Base-by-base conservation (phyloP, 2,113 vertebrate species). In the Gorsachius goisagi region DNA sequence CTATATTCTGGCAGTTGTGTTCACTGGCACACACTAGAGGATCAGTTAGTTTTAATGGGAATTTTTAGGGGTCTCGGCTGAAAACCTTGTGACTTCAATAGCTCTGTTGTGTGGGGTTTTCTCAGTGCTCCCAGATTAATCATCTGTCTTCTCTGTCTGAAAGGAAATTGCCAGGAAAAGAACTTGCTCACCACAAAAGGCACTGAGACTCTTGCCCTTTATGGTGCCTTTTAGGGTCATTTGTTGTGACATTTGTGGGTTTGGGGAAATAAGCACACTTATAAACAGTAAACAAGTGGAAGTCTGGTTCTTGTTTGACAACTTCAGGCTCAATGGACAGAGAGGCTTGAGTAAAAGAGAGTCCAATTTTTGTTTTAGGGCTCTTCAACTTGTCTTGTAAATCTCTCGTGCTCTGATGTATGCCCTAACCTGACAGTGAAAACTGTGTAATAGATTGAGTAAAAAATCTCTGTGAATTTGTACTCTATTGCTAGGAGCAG, bases 201-300 rank as follows among this genome's bases (percentile, higher is more conserved):
- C 49, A 75, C 83, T 78, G 85, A 88, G 76, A 39, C 77, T 90
- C 63, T 93, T 96, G 84, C 73, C 86, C 95, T 93, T 90, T 92
- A 35, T 88, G 62, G 32, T 75, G 62, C 86, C 63, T 85, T 76
- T 93, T 96, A 85, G 89, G 89, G 82, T 95, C 73, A 30, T 88
- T 86, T 92, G 79, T 87, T 85, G 84, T 88, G 92, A 92, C 86
- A 62, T 82, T 75, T 79, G 88, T 7, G 22, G 89, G 50, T 94
- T 90, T 72, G 73, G 56, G 73, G 35, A 93, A 92, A 85, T 82
- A 87, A 90, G 32, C 37, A 76, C 47, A 8, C 75, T 79, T 79
- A 88, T 90, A 94, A 91, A 62, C 76, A 94, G 21, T 67, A 94
- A 96, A 84, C n/a, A 91, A 94, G 72, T 90, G 66, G 39, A 91